A percentile compares a stretch with the other conserved stretches of the same genome.
Conservation (phyloP, 2,113 vertebrate species). For the Muntiacus muntjak region DNA sequence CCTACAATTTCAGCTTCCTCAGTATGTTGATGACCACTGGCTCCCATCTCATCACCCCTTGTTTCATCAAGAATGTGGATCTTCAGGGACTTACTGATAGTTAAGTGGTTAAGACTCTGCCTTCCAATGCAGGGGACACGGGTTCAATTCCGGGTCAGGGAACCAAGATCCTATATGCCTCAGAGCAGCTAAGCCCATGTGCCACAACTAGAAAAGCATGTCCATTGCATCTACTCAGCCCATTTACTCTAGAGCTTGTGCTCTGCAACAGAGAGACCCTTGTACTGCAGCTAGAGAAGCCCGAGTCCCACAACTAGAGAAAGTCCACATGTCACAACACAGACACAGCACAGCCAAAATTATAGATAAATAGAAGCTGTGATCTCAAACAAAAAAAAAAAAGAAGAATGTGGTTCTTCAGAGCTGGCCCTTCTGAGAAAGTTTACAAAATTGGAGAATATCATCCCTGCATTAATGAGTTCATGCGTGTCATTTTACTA, state of each 20-base stretch:
- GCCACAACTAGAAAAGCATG: background rate
- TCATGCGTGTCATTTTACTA: background rate
- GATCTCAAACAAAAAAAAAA: background rate
- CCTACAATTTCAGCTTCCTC: background rate
- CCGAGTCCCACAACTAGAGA: background rate
- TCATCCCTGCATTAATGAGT: background rate
- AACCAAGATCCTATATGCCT: background rate
- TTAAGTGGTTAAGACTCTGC: background rate
- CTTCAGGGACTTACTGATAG: background rate
- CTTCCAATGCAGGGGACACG: background rate
- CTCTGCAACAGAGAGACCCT: background rate
- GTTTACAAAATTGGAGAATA: background rate
- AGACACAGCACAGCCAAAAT: background rate
- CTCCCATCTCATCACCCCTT: too few species aligned
- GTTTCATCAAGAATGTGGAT: background rate
- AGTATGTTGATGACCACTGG: background rate
- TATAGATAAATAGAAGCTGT: background rate
- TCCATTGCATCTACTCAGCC: accelerated
- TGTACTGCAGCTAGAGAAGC: background rate
- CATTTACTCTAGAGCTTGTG: background rate
- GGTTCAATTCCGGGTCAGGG: background rate
- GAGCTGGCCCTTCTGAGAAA: background rate
- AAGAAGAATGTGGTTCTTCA: background rate
- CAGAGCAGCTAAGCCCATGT: background rate
- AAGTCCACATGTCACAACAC: background rate